Conservation (phyloP, 2,797 vertebrate species). For the Alfaro cultratus region DNA sequence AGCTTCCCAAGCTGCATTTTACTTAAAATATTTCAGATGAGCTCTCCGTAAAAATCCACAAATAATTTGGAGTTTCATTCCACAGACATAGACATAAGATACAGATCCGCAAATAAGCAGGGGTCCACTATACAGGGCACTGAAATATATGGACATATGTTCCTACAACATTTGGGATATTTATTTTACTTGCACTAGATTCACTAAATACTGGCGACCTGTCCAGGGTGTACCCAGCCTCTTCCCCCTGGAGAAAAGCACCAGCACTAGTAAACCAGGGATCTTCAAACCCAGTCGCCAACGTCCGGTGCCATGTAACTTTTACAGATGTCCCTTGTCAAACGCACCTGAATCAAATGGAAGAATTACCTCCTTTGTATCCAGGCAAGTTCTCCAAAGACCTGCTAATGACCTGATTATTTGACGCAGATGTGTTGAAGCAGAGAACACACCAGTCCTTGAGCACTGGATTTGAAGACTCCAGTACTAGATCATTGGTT, state of each 20-base stretch:
- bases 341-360: not conserved
- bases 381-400: not conserved
- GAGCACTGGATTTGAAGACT: not conserved
- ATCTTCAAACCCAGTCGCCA: not conserved
- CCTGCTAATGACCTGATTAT: not conserved
- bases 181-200: not conserved
- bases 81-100: not conserved
- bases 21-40: not conserved
- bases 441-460: not conserved
- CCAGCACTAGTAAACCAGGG: not conserved
- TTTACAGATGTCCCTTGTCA: not conserved
- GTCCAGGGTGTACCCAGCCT: too few relatives aligned
- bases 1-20: not conserved
- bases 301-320: not conserved
- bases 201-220: not conserved
- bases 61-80: not conserved
- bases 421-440: not conserved
- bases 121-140: not conserved
- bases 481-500: not conserved
- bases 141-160: not conserved
- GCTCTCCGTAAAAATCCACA: not conserved
- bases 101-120: not conserved
- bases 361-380: not conserved
- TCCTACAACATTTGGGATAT: not conserved
- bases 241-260: too few relatives aligned